These are phyloP conservation scores for Chaunax sp. DNA, from an alignment of 2,797 vertebrate genomes.

Conservation along the genomic window DNA sequence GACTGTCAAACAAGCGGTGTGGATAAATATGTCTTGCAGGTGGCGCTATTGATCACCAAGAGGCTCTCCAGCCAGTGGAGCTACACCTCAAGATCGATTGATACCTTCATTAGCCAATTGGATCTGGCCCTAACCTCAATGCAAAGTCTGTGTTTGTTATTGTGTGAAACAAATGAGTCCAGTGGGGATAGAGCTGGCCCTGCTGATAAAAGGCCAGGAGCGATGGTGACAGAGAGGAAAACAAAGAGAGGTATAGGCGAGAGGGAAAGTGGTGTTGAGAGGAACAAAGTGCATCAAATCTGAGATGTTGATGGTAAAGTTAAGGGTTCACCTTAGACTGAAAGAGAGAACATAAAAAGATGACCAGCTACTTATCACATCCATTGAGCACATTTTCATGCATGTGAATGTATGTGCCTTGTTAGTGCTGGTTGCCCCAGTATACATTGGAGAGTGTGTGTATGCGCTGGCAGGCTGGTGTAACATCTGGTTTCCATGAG, in stretches of 20 bases:
- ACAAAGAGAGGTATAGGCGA: constrained; percentile 52
- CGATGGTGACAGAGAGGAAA: constrained; percentile 59
- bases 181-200: constrained; percentile 64
- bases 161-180: constrained; percentile 75
- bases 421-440: constrained; percentile 39
- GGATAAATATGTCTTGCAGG: constrained; percentile 77
- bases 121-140: constrained; percentile 64
- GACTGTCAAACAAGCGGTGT: constrained; percentile 76
- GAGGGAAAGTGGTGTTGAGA: constrained; percentile 46
- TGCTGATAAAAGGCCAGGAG: constrained; percentile 61
- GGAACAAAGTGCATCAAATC: constrained; percentile 41
- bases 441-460: constrained; percentile 49
- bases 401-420: constrained; percentile 46
- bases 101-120: constrained; percentile 75
- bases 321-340: constrained; percentile 34
- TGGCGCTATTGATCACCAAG: constrained; percentile 76
- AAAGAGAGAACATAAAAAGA: constrained; percentile 40
- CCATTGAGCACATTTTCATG: constrained; percentile 43
- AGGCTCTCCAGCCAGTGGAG: constrained; percentile 39
- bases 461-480: constrained; percentile 59
- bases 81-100: constrained; percentile 72
- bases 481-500: constrained; percentile 93
- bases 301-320: constrained; percentile 29
- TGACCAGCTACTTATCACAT: constrained; percentile 41
- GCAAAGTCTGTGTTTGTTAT: constrained; percentile 80